Evolutionary conservation across 1,140 invertebrate genomes (phyloP).

Genomic region (Drosophila kohkoa): DNA sequence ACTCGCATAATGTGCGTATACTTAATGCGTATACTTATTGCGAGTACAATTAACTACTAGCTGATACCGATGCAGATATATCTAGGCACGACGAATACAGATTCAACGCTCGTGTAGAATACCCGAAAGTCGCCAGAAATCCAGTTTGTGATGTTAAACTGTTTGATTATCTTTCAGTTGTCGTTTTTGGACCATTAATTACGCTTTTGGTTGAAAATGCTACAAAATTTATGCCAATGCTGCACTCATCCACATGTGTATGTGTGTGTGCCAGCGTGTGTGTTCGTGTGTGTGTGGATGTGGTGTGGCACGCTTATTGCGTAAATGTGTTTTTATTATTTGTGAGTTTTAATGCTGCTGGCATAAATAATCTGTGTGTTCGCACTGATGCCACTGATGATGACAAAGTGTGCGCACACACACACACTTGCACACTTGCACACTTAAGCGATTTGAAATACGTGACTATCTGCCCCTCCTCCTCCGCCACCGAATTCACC

Average conservation of each 20-base stretch:
- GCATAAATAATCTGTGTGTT: slow-evolving; percentile 24
- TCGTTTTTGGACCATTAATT: slow-evolving; percentile 64
- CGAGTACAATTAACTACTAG: background rate
- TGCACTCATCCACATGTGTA: slow-evolving; percentile 1
- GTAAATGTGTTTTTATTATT: slow-evolving; percentile 20
- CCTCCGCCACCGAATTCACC: background rate
- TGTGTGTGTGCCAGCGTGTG: background rate
- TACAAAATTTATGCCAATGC: slow-evolving; percentile 57
- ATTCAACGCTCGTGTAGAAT: background rate
- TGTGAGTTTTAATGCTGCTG: slow-evolving; percentile 18
- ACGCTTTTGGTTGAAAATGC: slow-evolving; percentile 64
- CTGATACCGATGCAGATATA: background rate
- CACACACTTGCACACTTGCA: background rate
- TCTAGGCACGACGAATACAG: background rate
- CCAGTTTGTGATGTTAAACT: slow-evolving; percentile 29
- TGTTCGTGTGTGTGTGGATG: background rate
- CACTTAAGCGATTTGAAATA: slow-evolving; percentile 26
- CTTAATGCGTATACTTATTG: background rate
- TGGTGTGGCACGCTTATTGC: slow-evolving; percentile 7
- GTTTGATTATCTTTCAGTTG: slow-evolving; percentile 68
- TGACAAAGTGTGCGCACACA: slow-evolving; percentile 12
- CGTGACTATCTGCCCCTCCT: slow-evolving; percentile 8
- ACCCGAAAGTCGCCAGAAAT: background rate
- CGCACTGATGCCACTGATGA: slow-evolving; percentile 25
- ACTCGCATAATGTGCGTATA: background rate